Conservation (phyloP, 2,113 vertebrate genomes). For the Thamnophis sirtalis region DNA sequence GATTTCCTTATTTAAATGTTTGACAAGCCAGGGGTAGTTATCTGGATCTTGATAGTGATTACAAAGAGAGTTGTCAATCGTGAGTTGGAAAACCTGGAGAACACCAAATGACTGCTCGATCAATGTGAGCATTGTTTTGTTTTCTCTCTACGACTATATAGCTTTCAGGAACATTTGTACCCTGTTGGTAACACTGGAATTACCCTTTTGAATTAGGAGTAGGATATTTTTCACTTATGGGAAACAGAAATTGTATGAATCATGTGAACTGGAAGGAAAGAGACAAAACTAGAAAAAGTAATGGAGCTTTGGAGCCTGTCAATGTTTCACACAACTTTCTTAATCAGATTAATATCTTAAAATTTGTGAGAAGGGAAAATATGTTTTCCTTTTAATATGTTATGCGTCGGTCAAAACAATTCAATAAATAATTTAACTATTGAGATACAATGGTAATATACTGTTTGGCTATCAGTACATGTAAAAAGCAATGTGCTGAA, state of each 20-base stretch:
- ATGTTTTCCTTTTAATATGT: neutral
- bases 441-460: neutral
- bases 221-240: neutral
- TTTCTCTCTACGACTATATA: neutral
- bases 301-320: neutral
- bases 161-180: neutral
- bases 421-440: neutral
- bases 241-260: neutral
- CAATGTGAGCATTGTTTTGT: neutral
- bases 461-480: neutral
- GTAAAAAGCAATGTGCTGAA: neutral
- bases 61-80: neutral
- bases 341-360: neutral
- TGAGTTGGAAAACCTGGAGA: neutral
- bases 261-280: conserved; percentile 2
- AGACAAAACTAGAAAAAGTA: neutral
- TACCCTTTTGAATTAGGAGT: neutral
- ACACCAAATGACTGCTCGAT: neutral
- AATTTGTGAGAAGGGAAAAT: neutral
- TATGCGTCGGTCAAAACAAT: fast-evolving
- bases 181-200: neutral
- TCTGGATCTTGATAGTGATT: neutral
- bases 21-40: neutral
- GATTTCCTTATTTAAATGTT: neutral
- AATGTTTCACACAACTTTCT: neutral